Base-by-base conservation (phyloP, 1,140 invertebrate genomes). In the Diprion similis region DNA sequence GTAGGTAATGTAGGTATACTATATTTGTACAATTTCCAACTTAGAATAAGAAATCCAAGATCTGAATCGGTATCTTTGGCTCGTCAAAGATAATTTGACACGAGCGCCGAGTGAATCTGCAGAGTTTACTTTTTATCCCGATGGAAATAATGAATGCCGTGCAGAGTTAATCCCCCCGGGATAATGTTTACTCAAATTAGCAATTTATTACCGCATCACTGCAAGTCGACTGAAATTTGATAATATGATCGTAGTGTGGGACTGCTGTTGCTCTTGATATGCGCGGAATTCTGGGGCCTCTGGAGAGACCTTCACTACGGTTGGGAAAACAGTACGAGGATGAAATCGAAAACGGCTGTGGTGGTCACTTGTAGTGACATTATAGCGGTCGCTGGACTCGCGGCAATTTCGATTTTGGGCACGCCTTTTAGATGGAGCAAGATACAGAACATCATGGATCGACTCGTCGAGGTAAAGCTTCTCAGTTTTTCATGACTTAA, bases 241-340 rank as follows among this genome's bases (percentile, higher is more conserved):
- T 37, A 37, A 3, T 37, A 6, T 37, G 24, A 18, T n/a, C 37
- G 13, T 66, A 84, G 83, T 46, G 13, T 81, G 11, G 68, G 76
- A 15, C 64, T 86, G 8, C 18, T 84, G 11, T 17, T 68, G 1
- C 66, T 81, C 2, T 78, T 81, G 8, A 76, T 84, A 6, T 65
- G 71, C 10, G 69, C 77, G 0, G 80, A 84, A 72, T 79, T 74
- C 18, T 88, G 80, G 80, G 86, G 86, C 10, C 71, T 87, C 0
- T 87, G 82, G 78, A 76, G 85, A 71, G 87, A 88, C 70, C 46
- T 88, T 10, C 80, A 79, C 66, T 76, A 85, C n/a, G 87, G 86
- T 7, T 87, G 86, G 86, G 75, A 81, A 67, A 80, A 87, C 9
- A 88, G 86, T 64, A 87, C 82, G 0, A 81, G 86, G 72, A 67